These are phyloP conservation scores for Cirrhinus mrigala DNA, from an alignment of 2,797 vertebrate genomes.

Conservation along the genomic window DNA sequence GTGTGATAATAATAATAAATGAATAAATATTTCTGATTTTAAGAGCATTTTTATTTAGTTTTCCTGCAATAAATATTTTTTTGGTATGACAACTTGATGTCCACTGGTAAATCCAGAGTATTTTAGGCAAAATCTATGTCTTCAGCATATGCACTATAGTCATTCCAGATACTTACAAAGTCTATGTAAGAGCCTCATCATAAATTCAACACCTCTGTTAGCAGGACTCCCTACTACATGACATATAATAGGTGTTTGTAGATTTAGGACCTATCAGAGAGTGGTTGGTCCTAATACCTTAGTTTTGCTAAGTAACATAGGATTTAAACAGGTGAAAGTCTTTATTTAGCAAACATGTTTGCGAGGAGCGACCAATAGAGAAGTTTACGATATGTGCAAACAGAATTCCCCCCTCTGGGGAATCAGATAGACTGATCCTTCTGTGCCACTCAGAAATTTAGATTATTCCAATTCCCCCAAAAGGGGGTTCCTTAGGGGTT, in stretches of 20 bases:
- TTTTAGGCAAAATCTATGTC: background rate
- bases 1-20: background rate
- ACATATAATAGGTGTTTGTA: background rate
- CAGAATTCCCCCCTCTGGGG: constrained; percentile 16
- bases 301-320: constrained; percentile 10
- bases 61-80: background rate
- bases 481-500: background rate
- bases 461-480: constrained; percentile 6
- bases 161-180: background rate
- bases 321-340: constrained; percentile 16
- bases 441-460: constrained; percentile 8
- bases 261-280: background rate
- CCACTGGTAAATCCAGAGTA: background rate
- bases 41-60: background rate
- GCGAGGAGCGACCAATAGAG: background rate
- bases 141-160: background rate
- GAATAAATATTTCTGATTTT: background rate
- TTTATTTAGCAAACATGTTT: background rate
- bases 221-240: background rate
- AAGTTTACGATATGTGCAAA: background rate
- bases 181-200: background rate
- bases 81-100: background rate
- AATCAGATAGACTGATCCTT: constrained; percentile 28
- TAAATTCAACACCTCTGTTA: constrained; percentile 1
- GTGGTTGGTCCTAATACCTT: background rate